Evolutionary conservation across 2,113 vertebrate species (phyloP).

Genomic region (Pygoscelis antarcticus): DNA sequence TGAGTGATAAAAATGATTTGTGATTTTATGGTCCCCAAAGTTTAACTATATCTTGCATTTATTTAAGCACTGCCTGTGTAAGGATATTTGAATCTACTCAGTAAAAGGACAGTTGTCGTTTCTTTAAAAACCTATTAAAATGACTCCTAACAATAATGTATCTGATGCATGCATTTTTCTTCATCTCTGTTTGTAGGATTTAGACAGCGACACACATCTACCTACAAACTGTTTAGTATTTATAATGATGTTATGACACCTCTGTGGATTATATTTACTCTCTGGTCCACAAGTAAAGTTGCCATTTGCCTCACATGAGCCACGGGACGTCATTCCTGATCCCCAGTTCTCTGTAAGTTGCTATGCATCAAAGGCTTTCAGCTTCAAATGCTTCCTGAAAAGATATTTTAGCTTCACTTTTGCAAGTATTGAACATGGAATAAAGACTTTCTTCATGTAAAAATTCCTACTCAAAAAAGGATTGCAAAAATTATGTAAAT

Average conservation of each 20-base stretch:
- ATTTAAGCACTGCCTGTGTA: not conserved
- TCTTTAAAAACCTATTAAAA: not conserved
- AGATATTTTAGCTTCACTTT: not conserved
- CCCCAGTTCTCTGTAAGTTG: not conserved
- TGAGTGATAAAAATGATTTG: not conserved
- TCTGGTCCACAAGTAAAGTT: not conserved
- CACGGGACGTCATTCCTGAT: not conserved
- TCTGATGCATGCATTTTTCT: not conserved
- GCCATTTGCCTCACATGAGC: not conserved
- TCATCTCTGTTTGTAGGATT: not conserved
- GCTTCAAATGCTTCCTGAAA: not conserved
- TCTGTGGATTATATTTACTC: not conserved
- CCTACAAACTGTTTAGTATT: not conserved
- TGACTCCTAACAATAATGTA: fast-evolving
- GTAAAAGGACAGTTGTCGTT: not conserved
- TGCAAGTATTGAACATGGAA: not conserved
- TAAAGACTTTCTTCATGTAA: not conserved
- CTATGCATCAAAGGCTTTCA: not conserved
- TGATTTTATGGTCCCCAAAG: not conserved
- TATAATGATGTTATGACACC: not conserved
- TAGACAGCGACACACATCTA: not conserved
- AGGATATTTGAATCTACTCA: not conserved
- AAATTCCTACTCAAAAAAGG: not conserved
- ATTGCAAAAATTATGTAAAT: not conserved
- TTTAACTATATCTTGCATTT: not conserved